Conservation (phyloP, 2,888 invertebrate species). For the Brachycybe producta region DNA sequence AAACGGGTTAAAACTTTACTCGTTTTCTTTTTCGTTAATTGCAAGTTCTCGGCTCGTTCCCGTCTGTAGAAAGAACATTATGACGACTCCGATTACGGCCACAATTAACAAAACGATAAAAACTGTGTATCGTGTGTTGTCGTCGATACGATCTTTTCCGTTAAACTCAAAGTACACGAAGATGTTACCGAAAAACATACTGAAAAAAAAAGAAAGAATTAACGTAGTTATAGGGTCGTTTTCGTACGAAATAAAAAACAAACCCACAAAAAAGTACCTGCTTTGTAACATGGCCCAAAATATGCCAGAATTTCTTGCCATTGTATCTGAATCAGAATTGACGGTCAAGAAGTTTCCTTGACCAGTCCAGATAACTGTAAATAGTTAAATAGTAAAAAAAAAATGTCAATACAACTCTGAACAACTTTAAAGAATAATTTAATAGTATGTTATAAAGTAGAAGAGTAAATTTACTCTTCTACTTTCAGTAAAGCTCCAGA, state of each 20-base stretch:
- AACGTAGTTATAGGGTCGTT: not conserved
- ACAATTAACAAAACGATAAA: slow-evolving; percentile 56
- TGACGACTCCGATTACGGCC: slow-evolving; percentile 21
- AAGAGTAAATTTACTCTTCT: no score
- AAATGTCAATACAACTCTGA: slow-evolving; percentile 2
- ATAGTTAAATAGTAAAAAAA: slow-evolving; percentile 13
- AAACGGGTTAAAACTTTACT: slow-evolving; percentile 66
- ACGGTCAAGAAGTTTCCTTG: slow-evolving; percentile 84
- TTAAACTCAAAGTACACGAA: slow-evolving; percentile 87
- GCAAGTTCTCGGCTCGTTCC: slow-evolving; percentile 59
- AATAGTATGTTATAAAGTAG: no score
- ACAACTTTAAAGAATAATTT: no score
- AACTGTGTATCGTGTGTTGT: slow-evolving; percentile 56
- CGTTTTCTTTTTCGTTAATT: slow-evolving; percentile 70
- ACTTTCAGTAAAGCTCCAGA: no score
- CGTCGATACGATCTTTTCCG: slow-evolving; percentile 58
- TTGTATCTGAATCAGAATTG: slow-evolving; percentile 74
- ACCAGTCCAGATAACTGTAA: slow-evolving; percentile 73
- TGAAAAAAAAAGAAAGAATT: slow-evolving; percentile 39
- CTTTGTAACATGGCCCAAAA: slow-evolving; percentile 95
- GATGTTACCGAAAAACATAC: slow-evolving; percentile 86
- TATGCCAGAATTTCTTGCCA: slow-evolving; percentile 84
- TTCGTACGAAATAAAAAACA: no score
- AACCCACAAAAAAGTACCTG: slow-evolving; percentile 46
- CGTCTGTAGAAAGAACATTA: slow-evolving; percentile 39